Conservation (phyloP, 2,797 vertebrate genomes). For the Phrynocephalus vlangalii region DNA sequence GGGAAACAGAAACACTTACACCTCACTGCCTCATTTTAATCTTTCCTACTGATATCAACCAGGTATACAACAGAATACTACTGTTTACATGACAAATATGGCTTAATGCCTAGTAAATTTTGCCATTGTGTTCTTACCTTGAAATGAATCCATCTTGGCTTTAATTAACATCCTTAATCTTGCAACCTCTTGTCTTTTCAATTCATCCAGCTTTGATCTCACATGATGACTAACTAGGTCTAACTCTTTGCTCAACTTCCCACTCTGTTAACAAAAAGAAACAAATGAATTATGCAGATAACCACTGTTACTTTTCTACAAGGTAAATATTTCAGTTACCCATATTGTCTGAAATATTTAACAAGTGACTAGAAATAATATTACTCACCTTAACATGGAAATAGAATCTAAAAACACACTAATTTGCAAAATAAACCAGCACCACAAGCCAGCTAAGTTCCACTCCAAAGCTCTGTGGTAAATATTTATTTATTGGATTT, state of each 20-base stretch:
- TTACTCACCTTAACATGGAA: not conserved
- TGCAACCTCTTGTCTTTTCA: conserved; percentile 96
- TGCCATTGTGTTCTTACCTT: conserved; percentile 80
- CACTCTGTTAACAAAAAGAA: conserved; percentile 82
- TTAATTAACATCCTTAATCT: conserved; percentile 94
- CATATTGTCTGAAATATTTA: conserved; percentile 4
- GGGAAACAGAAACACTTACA: conserved; percentile 1
- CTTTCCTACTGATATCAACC: conserved; percentile 2
- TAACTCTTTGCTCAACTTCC: conserved; percentile 94
- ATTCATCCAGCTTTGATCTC: conserved; percentile 92
- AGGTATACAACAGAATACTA: conserved; percentile 15
- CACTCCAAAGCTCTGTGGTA: not conserved
- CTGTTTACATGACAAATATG: conserved; percentile 15
- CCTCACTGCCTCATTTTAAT: conserved; percentile 25
- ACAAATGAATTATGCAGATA: conserved; percentile 9
- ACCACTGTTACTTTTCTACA: conserved; percentile 10
- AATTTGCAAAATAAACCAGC: not conserved
- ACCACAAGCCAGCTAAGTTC: not conserved
- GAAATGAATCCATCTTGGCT: conserved; percentile 92
- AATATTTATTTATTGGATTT: too few species aligned
- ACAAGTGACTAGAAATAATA: not conserved
- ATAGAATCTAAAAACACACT: not conserved
- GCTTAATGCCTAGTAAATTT: conserved; percentile 14
- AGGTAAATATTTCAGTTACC: not conserved
- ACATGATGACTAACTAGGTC: conserved; percentile 97